A percentile compares a stretch with the other conserved stretches of the same genome.
Conservation (phyloP, 2,888 invertebrate genomes). For the Spilosoma lubricipeda region DNA sequence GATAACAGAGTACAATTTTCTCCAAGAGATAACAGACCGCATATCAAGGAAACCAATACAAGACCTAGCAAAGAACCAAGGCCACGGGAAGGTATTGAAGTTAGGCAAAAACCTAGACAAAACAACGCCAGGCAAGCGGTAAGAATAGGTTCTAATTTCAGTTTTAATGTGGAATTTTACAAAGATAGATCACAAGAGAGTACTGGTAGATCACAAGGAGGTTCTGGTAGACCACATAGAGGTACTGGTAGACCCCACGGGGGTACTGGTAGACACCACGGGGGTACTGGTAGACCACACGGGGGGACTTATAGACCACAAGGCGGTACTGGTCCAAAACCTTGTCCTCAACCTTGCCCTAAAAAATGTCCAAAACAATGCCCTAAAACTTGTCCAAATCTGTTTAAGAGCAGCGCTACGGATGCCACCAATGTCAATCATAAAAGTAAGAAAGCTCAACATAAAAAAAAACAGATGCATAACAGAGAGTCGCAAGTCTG, state of each 20-base stretch:
- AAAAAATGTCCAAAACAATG: conserved; percentile 18
- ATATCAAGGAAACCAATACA: conserved; percentile 15
- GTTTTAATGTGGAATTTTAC: conserved; percentile 57
- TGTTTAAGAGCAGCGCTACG: conserved; percentile 24
- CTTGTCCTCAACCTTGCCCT: conserved; percentile 10
- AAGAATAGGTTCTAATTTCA: conserved; percentile 57
- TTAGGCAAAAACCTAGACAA: conserved; percentile 16
- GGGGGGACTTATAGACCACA: not conserved
- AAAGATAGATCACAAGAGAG: conserved; percentile 42
- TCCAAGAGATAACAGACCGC: conserved; percentile 13
- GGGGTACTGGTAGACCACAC: conserved; percentile 16
- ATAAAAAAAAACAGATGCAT: conserved; percentile 20
- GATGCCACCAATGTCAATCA: conserved; percentile 6
- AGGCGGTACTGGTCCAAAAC: conserved; percentile 9
- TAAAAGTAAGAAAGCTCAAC: conserved; percentile 35
- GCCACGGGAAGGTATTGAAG: conserved; percentile 13
- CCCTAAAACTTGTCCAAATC: conserved; percentile 13
- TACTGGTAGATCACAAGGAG: conserved; percentile 12
- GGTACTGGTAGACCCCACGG: not conserved
- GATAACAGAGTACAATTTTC: conserved; percentile 33
- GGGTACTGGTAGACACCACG: conserved; percentile 1
- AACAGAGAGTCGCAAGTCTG: conserved; percentile 45
- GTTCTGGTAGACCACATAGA: not conserved
- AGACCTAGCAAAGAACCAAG: conserved; percentile 20
- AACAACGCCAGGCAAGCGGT: conserved; percentile 45